These are phyloP conservation scores for Achroia grisella DNA, from an alignment of 1,140 invertebrate species.

Conservation along the genomic window DNA sequence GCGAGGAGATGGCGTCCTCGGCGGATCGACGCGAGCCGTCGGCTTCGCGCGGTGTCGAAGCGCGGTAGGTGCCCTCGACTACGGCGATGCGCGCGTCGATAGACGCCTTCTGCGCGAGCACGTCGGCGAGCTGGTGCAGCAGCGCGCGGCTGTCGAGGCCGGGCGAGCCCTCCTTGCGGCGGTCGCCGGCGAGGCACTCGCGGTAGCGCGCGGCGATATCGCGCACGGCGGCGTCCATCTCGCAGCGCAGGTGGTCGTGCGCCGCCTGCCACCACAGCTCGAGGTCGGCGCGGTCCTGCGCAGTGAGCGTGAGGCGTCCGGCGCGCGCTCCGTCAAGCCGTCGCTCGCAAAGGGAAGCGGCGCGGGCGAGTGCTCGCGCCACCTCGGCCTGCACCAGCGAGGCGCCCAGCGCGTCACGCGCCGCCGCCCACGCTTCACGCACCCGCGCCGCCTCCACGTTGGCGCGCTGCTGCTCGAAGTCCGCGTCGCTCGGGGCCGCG, in stretches of 20 bases:
- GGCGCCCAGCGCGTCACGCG: slow-evolving; percentile 80
- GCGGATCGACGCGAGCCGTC: slow-evolving; percentile 16
- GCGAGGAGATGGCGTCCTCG: slow-evolving; percentile 58
- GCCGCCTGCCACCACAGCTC: slow-evolving; percentile 82
- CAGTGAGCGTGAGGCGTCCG: slow-evolving; percentile 74
- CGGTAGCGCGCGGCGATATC: slow-evolving; percentile 80
- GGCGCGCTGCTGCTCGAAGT: slow-evolving; percentile 46
- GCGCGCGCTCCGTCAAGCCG: slow-evolving; percentile 64
- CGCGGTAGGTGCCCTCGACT: slow-evolving; percentile 70
- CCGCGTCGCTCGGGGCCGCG: slow-evolving; percentile 52
- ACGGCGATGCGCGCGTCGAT: slow-evolving; percentile 81
- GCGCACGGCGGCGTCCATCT: slow-evolving; percentile 79
- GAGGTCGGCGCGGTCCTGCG: slow-evolving; percentile 76
- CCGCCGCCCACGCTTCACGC: slow-evolving; percentile 79
- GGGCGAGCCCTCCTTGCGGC: slow-evolving; percentile 61
- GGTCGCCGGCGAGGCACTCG: slow-evolving; percentile 67
- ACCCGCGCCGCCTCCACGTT: slow-evolving; percentile 65
- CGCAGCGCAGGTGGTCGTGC: slow-evolving; percentile 78
- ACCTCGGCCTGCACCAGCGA: slow-evolving; percentile 84
- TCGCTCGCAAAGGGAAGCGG: slow-evolving; percentile 78
- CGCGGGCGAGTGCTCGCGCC: slow-evolving; percentile 79
- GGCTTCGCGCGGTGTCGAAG: slow-evolving; percentile 33
- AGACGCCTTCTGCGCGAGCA: slow-evolving; percentile 84
- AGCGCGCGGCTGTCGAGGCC: slow-evolving; percentile 72
- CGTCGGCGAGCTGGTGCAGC: slow-evolving; percentile 81